Evolutionary conservation across 1,140 invertebrate species (phyloP).

Genomic region (Drosophila teissieri): DNA sequence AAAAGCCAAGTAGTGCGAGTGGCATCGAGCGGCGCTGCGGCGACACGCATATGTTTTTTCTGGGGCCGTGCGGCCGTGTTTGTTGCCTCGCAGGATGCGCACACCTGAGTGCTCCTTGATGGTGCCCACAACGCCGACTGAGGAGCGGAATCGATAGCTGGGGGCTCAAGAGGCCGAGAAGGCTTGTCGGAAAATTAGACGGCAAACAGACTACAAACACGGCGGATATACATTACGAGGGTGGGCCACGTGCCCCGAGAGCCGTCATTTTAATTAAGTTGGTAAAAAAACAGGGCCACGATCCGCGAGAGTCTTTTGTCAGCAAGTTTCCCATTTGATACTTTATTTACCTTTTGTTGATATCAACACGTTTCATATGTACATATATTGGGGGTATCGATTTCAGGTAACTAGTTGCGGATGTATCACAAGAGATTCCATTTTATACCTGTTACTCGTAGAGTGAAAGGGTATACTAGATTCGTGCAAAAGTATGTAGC

Average conservation of each 20-base stretch:
- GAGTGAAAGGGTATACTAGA: too few relatives aligned
- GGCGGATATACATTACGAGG: constrained; percentile 83
- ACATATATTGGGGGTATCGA: background rate
- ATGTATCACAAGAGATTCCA: background rate
- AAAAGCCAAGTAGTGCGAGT: constrained; percentile 84
- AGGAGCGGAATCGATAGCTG: constrained; percentile 30
- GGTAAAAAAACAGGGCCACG: constrained; percentile 75
- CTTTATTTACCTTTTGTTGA: constrained; percentile 15
- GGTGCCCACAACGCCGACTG: constrained; percentile 44
- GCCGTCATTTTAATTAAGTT: constrained; percentile 83
- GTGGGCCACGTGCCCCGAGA: constrained; percentile 74
- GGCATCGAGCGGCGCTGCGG: constrained; percentile 73
- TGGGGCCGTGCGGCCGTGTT: constrained; percentile 53
- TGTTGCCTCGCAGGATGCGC: constrained; percentile 66
- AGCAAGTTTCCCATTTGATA: constrained; percentile 48
- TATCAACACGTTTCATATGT: constrained; percentile 4
- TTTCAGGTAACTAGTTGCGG: background rate
- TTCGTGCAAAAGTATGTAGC: too few relatives aligned
- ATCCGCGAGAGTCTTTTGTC: constrained; percentile 71
- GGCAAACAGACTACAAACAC: constrained; percentile 45
- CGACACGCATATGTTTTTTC: constrained; percentile 81
- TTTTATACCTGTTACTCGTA: background rate
- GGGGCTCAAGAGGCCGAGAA: constrained; percentile 43
- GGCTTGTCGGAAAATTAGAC: constrained; percentile 44
- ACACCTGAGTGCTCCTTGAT: constrained; percentile 76